phyloP scores from a whole-genome alignment of 92 coral and sea anemone species.

The Zoanthus sociatus region DNA sequence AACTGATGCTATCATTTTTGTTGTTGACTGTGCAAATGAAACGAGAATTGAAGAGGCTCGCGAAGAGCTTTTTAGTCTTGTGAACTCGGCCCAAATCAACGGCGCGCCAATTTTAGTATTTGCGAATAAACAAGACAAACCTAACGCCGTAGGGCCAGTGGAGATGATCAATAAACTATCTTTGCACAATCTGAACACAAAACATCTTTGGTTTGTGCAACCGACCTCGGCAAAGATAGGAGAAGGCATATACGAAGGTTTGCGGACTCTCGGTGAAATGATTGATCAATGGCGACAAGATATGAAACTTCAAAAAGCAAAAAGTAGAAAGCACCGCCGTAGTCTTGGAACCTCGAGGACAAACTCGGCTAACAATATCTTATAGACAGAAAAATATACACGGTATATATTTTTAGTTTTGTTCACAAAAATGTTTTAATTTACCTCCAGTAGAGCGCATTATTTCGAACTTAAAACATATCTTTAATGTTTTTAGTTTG shows the following conservation, averaged over 20 bases:
- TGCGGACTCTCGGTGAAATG: slow-evolving; percentile 86
- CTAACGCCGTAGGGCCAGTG: slow-evolving; percentile 82
- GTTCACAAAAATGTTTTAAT: not conserved
- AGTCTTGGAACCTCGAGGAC: slow-evolving; percentile 77
- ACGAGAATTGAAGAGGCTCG: slow-evolving; percentile 93
- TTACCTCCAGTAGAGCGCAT: not conserved
- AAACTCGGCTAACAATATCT: slow-evolving; percentile 77
- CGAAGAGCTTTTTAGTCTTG: slow-evolving; percentile 91
- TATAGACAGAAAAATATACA: slow-evolving; percentile 27
- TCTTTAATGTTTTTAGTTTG: not conserved
- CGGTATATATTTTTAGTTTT: not conserved
- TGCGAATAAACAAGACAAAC: slow-evolving; percentile 96
- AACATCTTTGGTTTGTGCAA: slow-evolving; percentile 95
- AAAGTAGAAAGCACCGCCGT: slow-evolving; percentile 58
- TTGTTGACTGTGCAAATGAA: slow-evolving; percentile 94
- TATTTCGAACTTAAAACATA: not conserved
- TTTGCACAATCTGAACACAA: slow-evolving; percentile 75
- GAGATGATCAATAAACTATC: slow-evolving; percentile 81
- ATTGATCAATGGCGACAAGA: slow-evolving; percentile 92
- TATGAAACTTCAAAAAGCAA: slow-evolving; percentile 70
- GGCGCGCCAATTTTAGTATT: slow-evolving; percentile 92
- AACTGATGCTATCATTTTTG: slow-evolving; percentile 90
- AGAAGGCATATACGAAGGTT: slow-evolving; percentile 92
- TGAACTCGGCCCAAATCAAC: slow-evolving; percentile 94
- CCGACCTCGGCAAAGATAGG: slow-evolving; percentile 92